phyloP scores from a whole-genome alignment of 2,113 vertebrate species.

The Lagopus leucura region DNA sequence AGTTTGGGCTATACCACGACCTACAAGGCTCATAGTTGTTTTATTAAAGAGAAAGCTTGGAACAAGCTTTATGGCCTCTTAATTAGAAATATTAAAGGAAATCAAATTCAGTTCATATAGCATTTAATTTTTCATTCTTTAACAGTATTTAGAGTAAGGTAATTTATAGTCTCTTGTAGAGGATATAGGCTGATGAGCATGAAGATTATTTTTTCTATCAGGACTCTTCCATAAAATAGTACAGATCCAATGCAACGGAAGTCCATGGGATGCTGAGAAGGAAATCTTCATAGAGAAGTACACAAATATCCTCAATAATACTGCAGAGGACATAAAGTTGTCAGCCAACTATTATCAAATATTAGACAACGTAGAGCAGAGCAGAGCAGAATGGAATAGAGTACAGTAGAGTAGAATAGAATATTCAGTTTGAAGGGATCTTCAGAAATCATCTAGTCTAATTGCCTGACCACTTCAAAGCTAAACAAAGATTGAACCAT shows the following conservation, averaged over 20 bases:
- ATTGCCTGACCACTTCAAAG: neutral
- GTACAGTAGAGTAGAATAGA: too few relatives aligned
- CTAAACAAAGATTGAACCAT: neutral
- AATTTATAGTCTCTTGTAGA: neutral
- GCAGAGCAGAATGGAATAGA: too few relatives aligned
- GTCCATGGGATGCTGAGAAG: neutral
- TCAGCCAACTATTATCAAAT: neutral
- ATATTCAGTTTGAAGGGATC: neutral
- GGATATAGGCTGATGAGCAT: neutral
- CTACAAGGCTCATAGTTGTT: neutral
- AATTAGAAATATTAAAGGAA: neutral
- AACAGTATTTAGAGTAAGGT: neutral
- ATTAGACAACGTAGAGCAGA: neutral
- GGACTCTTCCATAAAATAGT: neutral
- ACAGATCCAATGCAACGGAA: neutral
- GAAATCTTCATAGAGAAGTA: neutral
- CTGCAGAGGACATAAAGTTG: neutral
- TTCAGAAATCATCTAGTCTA: neutral
- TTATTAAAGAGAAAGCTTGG: neutral
- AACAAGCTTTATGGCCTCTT: neutral
- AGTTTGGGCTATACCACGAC: neutral
- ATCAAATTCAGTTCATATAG: neutral
- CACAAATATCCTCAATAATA: neutral
- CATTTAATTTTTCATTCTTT: neutral
- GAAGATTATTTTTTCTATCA: neutral